phyloP scores from a whole-genome alignment of 2,888 invertebrate genomes.

The Diadegma fenestrale region DNA sequence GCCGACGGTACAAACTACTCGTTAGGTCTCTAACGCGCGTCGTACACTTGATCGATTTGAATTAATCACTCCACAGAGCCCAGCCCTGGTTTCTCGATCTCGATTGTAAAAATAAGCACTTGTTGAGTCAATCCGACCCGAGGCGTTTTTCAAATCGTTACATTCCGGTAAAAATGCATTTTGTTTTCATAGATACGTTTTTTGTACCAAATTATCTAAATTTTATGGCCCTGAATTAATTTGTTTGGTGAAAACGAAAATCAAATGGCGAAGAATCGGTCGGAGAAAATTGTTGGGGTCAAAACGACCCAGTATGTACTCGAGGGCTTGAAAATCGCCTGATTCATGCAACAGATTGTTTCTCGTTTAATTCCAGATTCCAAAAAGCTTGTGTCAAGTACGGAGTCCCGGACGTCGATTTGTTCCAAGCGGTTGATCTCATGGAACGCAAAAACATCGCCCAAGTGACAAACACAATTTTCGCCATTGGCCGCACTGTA shows the following conservation, averaged over 20 bases:
- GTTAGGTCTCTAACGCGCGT: not conserved
- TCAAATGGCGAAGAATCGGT: no score
- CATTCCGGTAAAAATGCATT: no score
- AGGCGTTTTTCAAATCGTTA: no score
- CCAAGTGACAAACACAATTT: slow-evolving; percentile 94
- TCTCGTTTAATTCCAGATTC: slow-evolving; percentile 87
- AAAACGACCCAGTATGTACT: no score
- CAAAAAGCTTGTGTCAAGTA: slow-evolving; percentile 93
- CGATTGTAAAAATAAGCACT: not conserved
- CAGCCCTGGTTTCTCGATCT: not conserved
- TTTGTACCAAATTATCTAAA: no score
- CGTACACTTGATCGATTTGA: not conserved
- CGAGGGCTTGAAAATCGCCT: not conserved
- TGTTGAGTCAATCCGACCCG: not conserved
- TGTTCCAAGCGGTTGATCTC: slow-evolving; percentile 96
- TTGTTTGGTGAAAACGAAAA: no score
- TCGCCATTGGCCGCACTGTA: slow-evolving; percentile 95
- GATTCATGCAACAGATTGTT: not conserved
- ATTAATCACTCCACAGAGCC: not conserved
- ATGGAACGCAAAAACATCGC: slow-evolving; percentile 96
- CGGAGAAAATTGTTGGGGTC: no score
- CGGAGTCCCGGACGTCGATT: slow-evolving; percentile 94
- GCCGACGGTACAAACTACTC: not conserved
- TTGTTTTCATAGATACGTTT: no score
- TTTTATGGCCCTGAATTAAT: no score